Evolutionary conservation across 2,888 invertebrate genomes (phyloP), one percentile per base, ranked within the genome.

Genomic region (Scaptomyza cyrtandrae): DNA sequence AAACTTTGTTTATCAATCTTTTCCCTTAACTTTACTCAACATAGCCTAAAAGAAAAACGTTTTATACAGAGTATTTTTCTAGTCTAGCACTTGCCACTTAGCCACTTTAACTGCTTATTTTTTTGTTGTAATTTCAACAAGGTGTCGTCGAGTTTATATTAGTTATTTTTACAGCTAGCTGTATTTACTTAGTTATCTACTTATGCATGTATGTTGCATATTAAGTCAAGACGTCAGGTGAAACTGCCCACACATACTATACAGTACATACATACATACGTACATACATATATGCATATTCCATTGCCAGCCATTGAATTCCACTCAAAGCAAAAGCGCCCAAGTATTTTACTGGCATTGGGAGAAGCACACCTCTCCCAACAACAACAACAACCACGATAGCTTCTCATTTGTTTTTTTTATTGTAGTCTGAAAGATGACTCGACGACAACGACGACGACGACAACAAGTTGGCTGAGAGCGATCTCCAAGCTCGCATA

Each of bases 191-290:
- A 62, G 3, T 11, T 49, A 48, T 37, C 24, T 48, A 14, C 29
- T 14, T 39, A 33, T 19, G 27, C 50, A 29, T 33, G 16, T 41
- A 7, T 37, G 39, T 10, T 69, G 50, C 29, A 29, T 45, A 19
- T 52, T 78, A 70, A 55, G 69, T 49, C 46, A 55, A 78, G 84
- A 70, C 57, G 50, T 65, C 75, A 87, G 87, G 83, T 87, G 87
- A 85, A 84, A 87, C 69, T 68, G 41, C 35, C 52, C 52, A 53
- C 57, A 55, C 46, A 52, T 9, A 37, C 35, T n/a, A n/a, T 14
- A 39, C 2, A 4, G 6, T 37, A n/a, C 6, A n/a, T 6, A n/a
- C 37, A 37, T 37, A 37, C n/a, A 39, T 37, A n/a, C 6, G 6
- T 6, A n/a, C 37, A 37, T 37, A 37, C n/a, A 39, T 19, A 24